Evolutionary conservation across 2,113 vertebrate genomes (phyloP), one percentile per base, ranked within the genome.

Genomic region (Stigmatopora argus): DNA sequence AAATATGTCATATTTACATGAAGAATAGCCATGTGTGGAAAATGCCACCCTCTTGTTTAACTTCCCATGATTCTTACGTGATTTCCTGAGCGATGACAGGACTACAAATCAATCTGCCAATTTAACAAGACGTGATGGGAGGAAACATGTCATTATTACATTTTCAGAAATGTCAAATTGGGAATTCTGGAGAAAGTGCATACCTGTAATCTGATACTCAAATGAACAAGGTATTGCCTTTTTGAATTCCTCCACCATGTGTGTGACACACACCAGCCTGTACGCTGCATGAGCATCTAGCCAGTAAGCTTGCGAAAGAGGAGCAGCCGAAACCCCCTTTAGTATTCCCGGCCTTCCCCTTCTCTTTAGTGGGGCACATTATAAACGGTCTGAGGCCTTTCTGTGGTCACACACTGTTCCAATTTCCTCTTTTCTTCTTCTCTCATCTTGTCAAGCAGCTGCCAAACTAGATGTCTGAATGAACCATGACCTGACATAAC

Each of bases 381-480:
- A 84, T 26, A 89, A 90, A 81, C 74, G 55, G 65, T 82, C 77
- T 73, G 78, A 62, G 83, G 88, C 75, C 79, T 80, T 79, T 79
- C 77, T 90, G 88, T 79, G 90, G 90, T 90, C 79, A 86, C 89
- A 87, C 72, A 80, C 82, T 82, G 86, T 90, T 90, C 78, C 86
- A 88, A 85, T 89, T 89, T 86, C 78, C 74, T 83, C 68, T 73
- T 78, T 74, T 82, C 74, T 51, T 58, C 72, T 77, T 74, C 62
- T 79, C 72, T 74, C 79, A 69, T 85, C 74, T 71, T 53, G 74
- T 86, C 74, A 83, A 81, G 72, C 66, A 68, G 70, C 74, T 69
- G 59, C 82, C 84, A 89, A 88, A 88, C 85, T 68, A 87, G 84
- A 85, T 19, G 65, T 81, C 82, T 80, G 73, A 80, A 87, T 78